Percentiles rank a stretch among this genome's conserved stretches.
These are phyloP conservation scores for Drosophila sucinea DNA, from an alignment of 1,140 invertebrate genomes.

Conservation along the genomic window DNA sequence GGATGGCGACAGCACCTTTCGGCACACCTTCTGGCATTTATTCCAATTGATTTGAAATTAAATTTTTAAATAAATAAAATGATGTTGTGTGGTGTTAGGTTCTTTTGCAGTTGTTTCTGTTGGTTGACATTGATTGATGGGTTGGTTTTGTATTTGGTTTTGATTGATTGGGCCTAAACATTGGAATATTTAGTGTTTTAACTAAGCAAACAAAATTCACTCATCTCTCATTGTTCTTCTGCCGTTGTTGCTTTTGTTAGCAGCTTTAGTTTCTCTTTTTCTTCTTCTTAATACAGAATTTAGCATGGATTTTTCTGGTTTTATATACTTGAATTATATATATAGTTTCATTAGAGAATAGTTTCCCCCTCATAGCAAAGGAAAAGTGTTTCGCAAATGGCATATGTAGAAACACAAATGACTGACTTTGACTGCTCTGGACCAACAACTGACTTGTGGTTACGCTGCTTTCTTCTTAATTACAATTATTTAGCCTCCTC, in stretches of 20 bases:
- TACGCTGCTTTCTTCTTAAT: slow-evolving; percentile 4
- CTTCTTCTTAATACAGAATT: slow-evolving; percentile 3
- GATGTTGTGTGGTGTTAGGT: background rate
- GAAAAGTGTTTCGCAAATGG: background rate
- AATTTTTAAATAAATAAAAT: slow-evolving; percentile 7
- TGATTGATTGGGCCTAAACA: slow-evolving; percentile 7
- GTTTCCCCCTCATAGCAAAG: background rate
- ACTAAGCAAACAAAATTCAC: slow-evolving; percentile 7
- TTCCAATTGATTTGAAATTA: slow-evolving; percentile 6
- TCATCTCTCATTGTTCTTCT: slow-evolving; percentile 3
- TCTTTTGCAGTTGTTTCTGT: background rate
- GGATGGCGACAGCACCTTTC: background rate
- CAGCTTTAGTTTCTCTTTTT: background rate
- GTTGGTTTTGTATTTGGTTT: background rate
- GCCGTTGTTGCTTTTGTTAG: slow-evolving; percentile 2
- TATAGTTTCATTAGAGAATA: slow-evolving; percentile 10
- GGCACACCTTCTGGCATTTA: background rate
- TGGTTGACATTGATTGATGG: slow-evolving; percentile 4
- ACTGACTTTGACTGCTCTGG: slow-evolving; percentile 1
- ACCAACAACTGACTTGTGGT: slow-evolving; percentile 6
- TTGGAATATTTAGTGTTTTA: slow-evolving; percentile 2
- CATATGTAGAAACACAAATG: slow-evolving; percentile 7
- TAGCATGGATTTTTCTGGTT: slow-evolving; percentile 9
- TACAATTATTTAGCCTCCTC: slow-evolving; percentile 49
- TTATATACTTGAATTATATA: slow-evolving; percentile 32